A percentile compares a stretch with the other conserved stretches of the same genome.
These are phyloP conservation scores for Oreotragus oreotragus DNA, from an alignment of 2,113 vertebrate species.

Conservation along the genomic window DNA sequence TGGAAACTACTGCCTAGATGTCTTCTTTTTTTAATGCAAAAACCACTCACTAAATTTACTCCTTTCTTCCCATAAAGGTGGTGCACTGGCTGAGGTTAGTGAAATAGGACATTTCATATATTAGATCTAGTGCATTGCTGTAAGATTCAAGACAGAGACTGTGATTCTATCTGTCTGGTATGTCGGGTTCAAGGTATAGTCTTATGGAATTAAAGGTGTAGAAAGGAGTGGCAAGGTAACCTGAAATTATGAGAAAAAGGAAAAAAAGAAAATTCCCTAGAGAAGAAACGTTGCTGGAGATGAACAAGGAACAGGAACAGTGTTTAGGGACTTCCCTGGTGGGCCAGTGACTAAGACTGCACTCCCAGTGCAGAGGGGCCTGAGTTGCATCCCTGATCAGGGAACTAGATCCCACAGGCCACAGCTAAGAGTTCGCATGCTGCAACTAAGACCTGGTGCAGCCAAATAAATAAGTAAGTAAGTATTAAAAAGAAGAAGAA, in stretches of 20 bases:
- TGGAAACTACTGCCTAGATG: not conserved
- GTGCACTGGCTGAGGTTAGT: not conserved
- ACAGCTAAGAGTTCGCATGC: not conserved
- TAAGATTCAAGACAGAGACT: not conserved
- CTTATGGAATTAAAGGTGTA: not conserved
- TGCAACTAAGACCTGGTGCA: not conserved
- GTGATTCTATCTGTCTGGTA: not conserved
- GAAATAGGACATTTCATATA: not conserved
- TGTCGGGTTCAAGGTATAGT: not conserved
- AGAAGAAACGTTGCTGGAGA: not conserved
- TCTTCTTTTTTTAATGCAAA: constrained; percentile 28
- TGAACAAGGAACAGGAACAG: not conserved
- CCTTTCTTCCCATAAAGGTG: not conserved
- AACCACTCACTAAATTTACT: not conserved
- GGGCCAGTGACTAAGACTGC: not conserved
- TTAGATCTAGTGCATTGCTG: not conserved
- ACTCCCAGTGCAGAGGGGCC: not conserved
- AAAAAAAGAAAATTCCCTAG: not conserved
- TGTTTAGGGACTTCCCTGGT: not conserved
- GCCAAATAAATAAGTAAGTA: not conserved
- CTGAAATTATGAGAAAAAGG: not conserved
- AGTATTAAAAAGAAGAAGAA: not conserved
- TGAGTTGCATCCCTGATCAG: not conserved
- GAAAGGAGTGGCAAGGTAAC: not conserved
- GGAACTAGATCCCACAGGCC: not conserved